phyloP scores from a whole-genome alignment of 2,797 vertebrate species.

The Avahi laniger region DNA sequence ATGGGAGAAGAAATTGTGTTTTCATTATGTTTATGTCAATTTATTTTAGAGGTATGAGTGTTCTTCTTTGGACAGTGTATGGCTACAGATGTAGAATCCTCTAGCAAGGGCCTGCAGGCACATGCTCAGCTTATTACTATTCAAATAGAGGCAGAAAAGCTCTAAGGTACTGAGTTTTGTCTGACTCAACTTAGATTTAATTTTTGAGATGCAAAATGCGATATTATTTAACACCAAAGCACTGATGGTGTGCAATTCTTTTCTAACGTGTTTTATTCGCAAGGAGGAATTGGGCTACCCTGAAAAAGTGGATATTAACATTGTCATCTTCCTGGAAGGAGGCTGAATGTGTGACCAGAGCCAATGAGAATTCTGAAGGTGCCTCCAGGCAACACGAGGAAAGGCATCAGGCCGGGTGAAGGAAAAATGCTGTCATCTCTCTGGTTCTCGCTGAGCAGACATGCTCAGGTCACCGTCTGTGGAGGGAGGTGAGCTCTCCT shows the following conservation, averaged over 20 bases:
- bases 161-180: neutral
- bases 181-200: neutral
- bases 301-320: neutral
- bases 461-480: neutral
- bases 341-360: neutral
- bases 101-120: neutral
- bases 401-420: neutral
- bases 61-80: neutral
- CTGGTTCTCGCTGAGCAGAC: neutral
- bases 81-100: neutral
- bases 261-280: neutral
- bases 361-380: neutral
- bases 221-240: neutral
- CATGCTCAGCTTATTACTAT: neutral
- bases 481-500: neutral
- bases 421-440: neutral
- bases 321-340: neutral
- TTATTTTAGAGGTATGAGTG: neutral
- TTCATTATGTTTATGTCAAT: neutral
- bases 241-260: neutral
- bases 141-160: neutral
- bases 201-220: neutral
- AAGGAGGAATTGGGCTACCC: neutral
- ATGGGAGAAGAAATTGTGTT: neutral
- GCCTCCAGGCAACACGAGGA: neutral